phyloP scores from a whole-genome alignment of 2,888 invertebrate species.

The Caenorhabditis sulstoni region DNA sequence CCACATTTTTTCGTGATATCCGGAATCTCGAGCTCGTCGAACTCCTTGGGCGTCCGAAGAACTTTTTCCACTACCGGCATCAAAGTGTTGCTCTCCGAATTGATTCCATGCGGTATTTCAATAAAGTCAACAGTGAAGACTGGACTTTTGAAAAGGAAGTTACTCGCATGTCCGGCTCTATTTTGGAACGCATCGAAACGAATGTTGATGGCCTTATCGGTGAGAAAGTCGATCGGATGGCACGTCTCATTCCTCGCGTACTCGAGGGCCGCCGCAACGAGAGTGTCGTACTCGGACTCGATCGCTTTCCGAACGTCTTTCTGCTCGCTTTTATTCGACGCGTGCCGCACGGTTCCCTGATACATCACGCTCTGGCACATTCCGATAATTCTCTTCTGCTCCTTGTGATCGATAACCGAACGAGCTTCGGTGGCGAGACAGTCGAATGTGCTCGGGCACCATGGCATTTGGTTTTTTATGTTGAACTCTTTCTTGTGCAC shows the following conservation, averaged over 20 bases:
- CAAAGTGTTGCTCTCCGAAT: not conserved
- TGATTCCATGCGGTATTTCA: slow-evolving; percentile 16
- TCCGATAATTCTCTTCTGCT: slow-evolving; percentile 39
- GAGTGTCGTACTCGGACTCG: slow-evolving; percentile 36
- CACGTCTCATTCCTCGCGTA: slow-evolving; percentile 23
- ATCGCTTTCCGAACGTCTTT: slow-evolving; percentile 26
- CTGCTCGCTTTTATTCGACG: slow-evolving; percentile 31
- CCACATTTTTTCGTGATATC: slow-evolving; percentile 41
- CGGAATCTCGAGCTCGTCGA: slow-evolving; percentile 18
- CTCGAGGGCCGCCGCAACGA: slow-evolving; percentile 34
- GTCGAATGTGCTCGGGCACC: slow-evolving; percentile 32
- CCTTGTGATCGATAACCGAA: slow-evolving; percentile 10
- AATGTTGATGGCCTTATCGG: not conserved
- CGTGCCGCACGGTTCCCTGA: slow-evolving; percentile 26
- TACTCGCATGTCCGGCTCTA: not conserved
- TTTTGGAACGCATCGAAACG: not conserved
- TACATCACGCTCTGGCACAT: slow-evolving; percentile 53
- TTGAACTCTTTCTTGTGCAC: slow-evolving; percentile 27
- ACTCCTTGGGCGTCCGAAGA: not conserved
- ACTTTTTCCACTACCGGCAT: slow-evolving; percentile 30
- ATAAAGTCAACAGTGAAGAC: slow-evolving; percentile 12
- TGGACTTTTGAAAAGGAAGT: slow-evolving; percentile 10
- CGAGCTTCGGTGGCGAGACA: not conserved
- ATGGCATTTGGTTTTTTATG: slow-evolving; percentile 32
- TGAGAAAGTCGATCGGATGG: slow-evolving; percentile 38